A percentile compares a stretch with the other conserved stretches of the same genome.
Conservation (phyloP, 2,113 vertebrate species). For the Paraplagusia blochii region DNA sequence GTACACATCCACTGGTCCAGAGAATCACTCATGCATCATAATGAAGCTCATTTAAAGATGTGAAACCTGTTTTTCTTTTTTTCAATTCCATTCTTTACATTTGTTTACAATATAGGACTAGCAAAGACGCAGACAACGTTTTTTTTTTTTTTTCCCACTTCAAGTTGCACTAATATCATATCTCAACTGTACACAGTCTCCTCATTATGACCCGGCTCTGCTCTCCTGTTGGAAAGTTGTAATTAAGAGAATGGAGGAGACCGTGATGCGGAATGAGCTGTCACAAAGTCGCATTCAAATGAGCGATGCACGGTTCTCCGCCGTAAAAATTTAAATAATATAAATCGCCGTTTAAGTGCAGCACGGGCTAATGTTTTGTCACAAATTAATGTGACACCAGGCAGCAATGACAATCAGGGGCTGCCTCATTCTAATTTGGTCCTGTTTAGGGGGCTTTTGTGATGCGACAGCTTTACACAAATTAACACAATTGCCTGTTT, state of each 20-base stretch:
- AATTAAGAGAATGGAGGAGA: conserved; percentile 96
- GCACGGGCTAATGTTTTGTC: conserved; percentile 95
- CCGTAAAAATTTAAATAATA: conserved; percentile 99
- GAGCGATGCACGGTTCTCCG: conserved; percentile 88
- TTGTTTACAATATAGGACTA: conserved; percentile 67
- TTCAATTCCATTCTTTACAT: conserved; percentile 31
- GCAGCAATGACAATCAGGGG: conserved; percentile 96
- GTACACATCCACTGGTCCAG: no score
- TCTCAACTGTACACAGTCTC: conserved; percentile 14
- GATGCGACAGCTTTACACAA: conserved; percentile 88
- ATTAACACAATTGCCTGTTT: conserved; percentile 95
- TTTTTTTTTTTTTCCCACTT: conserved; percentile 5
- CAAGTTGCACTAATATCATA: conserved; percentile 17
- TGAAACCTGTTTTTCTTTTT: not conserved
- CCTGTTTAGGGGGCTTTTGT: conserved; percentile 95
- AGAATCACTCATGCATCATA: no score
- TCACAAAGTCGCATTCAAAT: conserved; percentile 99
- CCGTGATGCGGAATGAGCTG: conserved; percentile 98
- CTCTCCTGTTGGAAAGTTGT: conserved; percentile 89
- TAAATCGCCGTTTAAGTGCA: conserved; percentile 99
- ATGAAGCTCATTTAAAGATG: not conserved
- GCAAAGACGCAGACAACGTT: conserved; percentile 38
- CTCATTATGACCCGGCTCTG: conserved; percentile 29
- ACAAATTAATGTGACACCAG: conserved; percentile 98
- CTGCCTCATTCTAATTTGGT: conserved; percentile 97